Evolutionary conservation across 2,888 invertebrate genomes (phyloP), one percentile per base, ranked within the genome.

Genomic region (Thecocarcelia acutangulata): DNA sequence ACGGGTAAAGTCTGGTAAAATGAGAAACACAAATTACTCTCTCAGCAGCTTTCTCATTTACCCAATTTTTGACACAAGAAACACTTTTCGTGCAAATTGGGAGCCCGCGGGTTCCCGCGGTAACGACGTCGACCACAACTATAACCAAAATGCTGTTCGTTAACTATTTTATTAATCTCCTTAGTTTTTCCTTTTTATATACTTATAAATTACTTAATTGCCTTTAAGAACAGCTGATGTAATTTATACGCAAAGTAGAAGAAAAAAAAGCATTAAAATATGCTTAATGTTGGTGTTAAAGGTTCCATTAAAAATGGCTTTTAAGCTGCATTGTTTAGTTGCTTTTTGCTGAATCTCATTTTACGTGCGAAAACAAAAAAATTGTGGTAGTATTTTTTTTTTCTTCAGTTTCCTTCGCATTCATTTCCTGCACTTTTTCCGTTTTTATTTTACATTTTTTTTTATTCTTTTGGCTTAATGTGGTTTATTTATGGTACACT

Each of bases 391-490:
- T 9, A n/a, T 13, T n/a, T 42, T 42, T 5, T 5, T n/a, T 2
- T 46, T 46, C 15, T 8, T 46, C 3, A n/a, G 17, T 6, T 17
- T 46, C 17, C 46, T 4, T 46, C 15, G 15, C 46, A 15, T 46
- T 15, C 46, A 46, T 46, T 46, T 46, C 46, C 46, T n/a, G 46
- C 46, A 46, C 46, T 46, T 46, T 17, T 46, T 15, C 15, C 15
- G n/a, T 46, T 15, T 17, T 46, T 42, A 17, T 46, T 46, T 46
- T 6, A 8, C 17, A 8, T 46, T 46, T 46, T 1, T 46, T 1
- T 15, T 15, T 46, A 0, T 9, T 46, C 15, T 1, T 1, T 46
- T 46, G 8, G 15, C 15, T 46, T 46, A 15, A 8, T 46, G n/a
- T 46, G 46, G n/a, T 15, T 46, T 46, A 46, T 46, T 15, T 46